These are phyloP conservation scores for Lutraria lutraria DNA, from an alignment of 2,888 invertebrate species.

Conservation along the genomic window DNA sequence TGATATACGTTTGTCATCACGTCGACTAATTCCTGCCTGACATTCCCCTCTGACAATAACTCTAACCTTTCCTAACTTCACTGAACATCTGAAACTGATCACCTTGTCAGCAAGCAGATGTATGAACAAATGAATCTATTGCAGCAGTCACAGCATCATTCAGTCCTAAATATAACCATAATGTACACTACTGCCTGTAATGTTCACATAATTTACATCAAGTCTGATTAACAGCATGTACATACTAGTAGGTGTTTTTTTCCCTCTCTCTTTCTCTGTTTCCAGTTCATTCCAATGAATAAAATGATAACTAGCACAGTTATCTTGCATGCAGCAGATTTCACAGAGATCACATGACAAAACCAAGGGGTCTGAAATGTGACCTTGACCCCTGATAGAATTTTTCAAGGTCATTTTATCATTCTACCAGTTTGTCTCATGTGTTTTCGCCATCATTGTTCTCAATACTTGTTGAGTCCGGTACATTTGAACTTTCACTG, in stretches of 20 bases:
- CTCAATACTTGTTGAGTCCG: slow-evolving; percentile 30
- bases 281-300: neutral
- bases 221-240: neutral
- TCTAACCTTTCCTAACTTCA: neutral
- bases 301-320: neutral
- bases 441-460: slow-evolving; percentile 54
- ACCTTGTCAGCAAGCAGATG: neutral
- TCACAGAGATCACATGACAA: slow-evolving; percentile 60
- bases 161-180: neutral
- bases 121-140: neutral
- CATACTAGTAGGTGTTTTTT: neutral
- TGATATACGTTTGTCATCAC: neutral
- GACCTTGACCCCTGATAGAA: slow-evolving; percentile 10
- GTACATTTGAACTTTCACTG: slow-evolving; percentile 40
- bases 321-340: slow-evolving; percentile 31
- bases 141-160: neutral
- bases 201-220: neutral
- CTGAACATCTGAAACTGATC: neutral
- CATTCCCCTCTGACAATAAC: neutral
- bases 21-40: neutral
- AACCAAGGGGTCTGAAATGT: slow-evolving; percentile 30
- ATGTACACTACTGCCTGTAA: neutral
- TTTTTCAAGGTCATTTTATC: neutral
- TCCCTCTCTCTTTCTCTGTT: neutral
- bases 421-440: slow-evolving; percentile 35